These are phyloP conservation scores for Drosophila sp. DNA, from an alignment of 1,140 invertebrate genomes.

Conservation along the genomic window DNA sequence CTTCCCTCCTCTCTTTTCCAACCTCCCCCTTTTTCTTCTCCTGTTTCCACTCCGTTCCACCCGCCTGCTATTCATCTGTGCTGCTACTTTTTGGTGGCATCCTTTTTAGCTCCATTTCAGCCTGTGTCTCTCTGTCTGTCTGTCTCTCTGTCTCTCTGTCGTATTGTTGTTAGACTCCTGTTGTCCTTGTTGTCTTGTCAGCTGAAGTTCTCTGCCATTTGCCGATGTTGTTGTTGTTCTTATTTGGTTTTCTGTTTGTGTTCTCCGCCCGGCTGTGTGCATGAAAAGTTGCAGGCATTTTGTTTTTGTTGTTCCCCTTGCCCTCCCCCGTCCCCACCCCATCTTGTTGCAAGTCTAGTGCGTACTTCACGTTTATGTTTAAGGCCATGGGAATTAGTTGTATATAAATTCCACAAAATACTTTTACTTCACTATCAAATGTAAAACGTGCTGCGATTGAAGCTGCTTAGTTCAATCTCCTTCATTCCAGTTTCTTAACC, in stretches of 20 bases:
- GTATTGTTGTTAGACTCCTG: constrained; percentile 55
- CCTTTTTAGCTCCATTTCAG: constrained; percentile 1
- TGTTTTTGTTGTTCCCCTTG: constrained; percentile 35
- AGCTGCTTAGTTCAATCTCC: neutral
- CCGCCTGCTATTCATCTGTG: neutral
- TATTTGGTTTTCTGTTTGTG: constrained; percentile 61
- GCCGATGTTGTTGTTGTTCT: constrained; percentile 32
- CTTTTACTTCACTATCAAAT: constrained; percentile 23
- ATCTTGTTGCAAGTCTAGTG: neutral
- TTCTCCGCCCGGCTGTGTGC: constrained; percentile 51
- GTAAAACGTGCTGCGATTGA: constrained; percentile 13
- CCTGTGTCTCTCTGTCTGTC: neutral
- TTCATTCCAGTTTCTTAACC: neutral
- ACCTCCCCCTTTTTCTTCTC: no score
- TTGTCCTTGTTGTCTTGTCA: constrained; percentile 79
- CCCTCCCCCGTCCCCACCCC: no score
- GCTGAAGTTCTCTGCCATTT: constrained; percentile 60
- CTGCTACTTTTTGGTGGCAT: neutral
- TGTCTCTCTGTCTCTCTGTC: neutral
- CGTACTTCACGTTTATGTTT: constrained; percentile 26
- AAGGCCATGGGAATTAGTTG: constrained; percentile 63
- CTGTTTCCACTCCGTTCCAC: no score
- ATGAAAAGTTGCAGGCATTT: constrained; percentile 64
- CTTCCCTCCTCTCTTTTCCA: constrained; percentile 1
- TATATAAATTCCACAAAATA: constrained; percentile 55